Base-by-base conservation (phyloP, 2,797 vertebrate species). In the Peromyscus eremicus region DNA sequence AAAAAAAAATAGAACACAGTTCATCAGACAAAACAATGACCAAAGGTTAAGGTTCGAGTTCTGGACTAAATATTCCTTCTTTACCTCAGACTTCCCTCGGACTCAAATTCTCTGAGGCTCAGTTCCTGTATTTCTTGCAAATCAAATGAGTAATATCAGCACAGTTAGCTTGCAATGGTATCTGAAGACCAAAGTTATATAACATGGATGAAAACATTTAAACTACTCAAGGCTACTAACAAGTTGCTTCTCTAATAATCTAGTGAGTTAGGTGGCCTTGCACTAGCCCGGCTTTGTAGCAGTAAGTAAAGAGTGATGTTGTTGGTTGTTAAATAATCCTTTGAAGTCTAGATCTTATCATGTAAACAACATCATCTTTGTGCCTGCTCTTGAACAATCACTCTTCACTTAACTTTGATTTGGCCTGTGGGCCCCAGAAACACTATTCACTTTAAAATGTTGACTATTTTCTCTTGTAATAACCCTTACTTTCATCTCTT, bases 1-100 rank as follows among this genome's bases (percentile, higher is more conserved):
- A 96, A 92, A 96, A 92, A 84, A 57, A 84, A 57, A 46, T 46
- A 46, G 17, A 85, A 25, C 88, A 4, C n/a, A 40, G 34, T 55
- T 95, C 57, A 92, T 23, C 46, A 73, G 46, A 83, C 64, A 89
- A 93, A 79, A 79, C 52, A 66, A 2, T 89, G 62, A 55, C 55
- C 43, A 37, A 94, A 70, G 23, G 46, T 40, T 83, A 75, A 17
- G 21, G 49, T 76, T 83, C 19, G 68, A 90, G 29, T 83, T 70
- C 62, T 77, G 4, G 21, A 40, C 76, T 40, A 5, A 87, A 0
- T 29, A 77, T 11, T 92, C 40, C 68, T 88, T 85, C 37, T 34
- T 94, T 89, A 37, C 25, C 4, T 79, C 84, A 46, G 34, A 71
- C 34, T 87, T 62, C 60, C 12, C 66, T 68, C 6, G 40, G 43